Conservation (phyloP, 2,888 invertebrate species). For the Lochmaea capreae region DNA sequence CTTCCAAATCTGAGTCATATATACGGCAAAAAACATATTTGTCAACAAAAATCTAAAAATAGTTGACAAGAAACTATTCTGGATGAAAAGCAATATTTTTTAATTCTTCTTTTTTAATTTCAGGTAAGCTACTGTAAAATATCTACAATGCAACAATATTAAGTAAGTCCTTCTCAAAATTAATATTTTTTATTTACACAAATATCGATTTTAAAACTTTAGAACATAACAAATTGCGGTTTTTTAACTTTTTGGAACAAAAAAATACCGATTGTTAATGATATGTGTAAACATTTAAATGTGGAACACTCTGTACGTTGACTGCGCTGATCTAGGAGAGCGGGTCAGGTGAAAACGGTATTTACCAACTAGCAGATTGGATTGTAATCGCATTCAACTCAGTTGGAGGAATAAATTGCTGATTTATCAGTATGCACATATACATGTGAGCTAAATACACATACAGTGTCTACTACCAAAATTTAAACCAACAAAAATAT, state of each 20-base stretch:
- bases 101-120: background rate
- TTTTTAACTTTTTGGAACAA: background rate
- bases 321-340: conserved; percentile 22
- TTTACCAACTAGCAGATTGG: conserved; percentile 24
- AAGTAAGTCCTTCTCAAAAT: background rate
- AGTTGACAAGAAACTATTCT: no score
- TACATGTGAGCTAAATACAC: conserved; percentile 21
- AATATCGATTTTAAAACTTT: background rate
- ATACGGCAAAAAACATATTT: no score
- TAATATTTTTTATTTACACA: background rate
- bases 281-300: conserved; percentile 3
- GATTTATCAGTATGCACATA: conserved; percentile 22
- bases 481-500: background rate
- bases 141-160: background rate
- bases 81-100: background rate
- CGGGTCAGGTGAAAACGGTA: conserved; percentile 37
- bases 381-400: conserved; percentile 20
- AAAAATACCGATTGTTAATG: background rate
- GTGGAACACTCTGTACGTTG: conserved; percentile 13
- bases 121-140: background rate
- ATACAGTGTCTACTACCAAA: background rate
- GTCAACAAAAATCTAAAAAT: no score
- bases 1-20: no score
- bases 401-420: conserved; percentile 27
- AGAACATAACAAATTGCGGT: background rate